Evolutionary conservation across 2,113 vertebrate genomes (phyloP).

Genomic region (Phrynosoma platyrhinos): DNA sequence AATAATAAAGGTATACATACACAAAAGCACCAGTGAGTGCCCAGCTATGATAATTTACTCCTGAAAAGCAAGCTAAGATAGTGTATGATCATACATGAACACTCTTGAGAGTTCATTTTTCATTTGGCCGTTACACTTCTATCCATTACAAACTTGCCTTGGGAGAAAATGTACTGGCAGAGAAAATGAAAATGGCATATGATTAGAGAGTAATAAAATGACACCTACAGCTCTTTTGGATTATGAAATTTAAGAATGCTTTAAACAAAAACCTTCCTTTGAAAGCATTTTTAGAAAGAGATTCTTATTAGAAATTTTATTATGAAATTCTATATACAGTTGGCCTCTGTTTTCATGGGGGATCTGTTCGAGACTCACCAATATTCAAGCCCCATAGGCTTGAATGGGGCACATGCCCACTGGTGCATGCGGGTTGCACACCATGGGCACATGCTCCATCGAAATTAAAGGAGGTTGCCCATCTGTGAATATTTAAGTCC

Average conservation of each 20-base stretch:
- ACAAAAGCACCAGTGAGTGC: slow-evolving; percentile 43
- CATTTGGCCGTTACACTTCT: slow-evolving; percentile 57
- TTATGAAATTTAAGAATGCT: slow-evolving; percentile 58
- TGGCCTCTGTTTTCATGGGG: no score
- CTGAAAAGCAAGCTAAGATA: slow-evolving; percentile 8
- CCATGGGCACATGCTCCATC: no score
- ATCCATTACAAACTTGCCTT: slow-evolving; percentile 54
- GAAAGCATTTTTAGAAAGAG: slow-evolving; percentile 32
- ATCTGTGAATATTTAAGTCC: no score
- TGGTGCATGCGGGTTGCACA: no score
- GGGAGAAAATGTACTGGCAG: background rate
- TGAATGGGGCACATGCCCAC: no score
- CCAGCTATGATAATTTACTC: slow-evolving; percentile 40
- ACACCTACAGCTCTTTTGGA: slow-evolving; percentile 64
- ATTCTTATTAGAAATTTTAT: slow-evolving; percentile 47
- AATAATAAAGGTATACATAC: slow-evolving; percentile 17
- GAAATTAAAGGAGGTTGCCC: no score
- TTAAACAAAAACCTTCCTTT: slow-evolving; percentile 41
- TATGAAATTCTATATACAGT: background rate
- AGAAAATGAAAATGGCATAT: background rate
- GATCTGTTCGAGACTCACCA: no score
- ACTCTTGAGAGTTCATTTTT: slow-evolving; percentile 55
- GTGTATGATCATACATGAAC: slow-evolving; percentile 56
- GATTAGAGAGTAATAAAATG: slow-evolving; percentile 33
- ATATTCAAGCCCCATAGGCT: no score